phyloP scores from a whole-genome alignment of 2,888 invertebrate genomes.

The Epinotia bilunana region DNA sequence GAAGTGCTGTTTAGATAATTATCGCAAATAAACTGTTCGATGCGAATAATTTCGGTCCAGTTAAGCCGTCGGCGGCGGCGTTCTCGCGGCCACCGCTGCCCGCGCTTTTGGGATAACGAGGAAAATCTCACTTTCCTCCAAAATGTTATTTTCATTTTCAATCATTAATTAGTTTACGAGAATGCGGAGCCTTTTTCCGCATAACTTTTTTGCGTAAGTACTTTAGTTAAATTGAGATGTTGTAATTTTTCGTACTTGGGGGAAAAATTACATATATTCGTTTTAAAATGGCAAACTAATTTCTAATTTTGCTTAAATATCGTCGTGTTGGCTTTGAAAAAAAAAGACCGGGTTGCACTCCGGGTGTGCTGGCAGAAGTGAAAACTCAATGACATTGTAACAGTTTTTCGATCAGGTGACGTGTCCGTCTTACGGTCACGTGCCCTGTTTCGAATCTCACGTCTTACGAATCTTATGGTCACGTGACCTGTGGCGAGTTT shows the following conservation, averaged over 20 bases:
- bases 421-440: too few species aligned
- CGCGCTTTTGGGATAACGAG: conserved; percentile 18
- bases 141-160: conserved; percentile 25
- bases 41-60: conserved; percentile 34
- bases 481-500: too few species aligned
- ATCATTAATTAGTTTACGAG: conserved; percentile 31
- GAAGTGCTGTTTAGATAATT: conserved; percentile 41
- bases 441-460: too few species aligned
- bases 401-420: too few species aligned
- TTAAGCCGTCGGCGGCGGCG: conserved; percentile 23
- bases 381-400: too few species aligned
- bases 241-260: background rate
- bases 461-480: too few species aligned
- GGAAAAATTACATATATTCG: background rate
- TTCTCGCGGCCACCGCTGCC: background rate
- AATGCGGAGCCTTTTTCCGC: conserved; percentile 11
- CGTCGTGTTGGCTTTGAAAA: background rate
- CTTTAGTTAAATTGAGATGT: conserved; percentile 5
- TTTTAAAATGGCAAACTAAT: background rate
- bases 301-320: background rate
- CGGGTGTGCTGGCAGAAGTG: too few species aligned
- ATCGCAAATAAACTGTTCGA: conserved; percentile 30
- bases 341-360: too few species aligned
- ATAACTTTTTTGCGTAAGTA: background rate
- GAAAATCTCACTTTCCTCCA: conserved; percentile 6